A percentile compares a stretch with the other conserved stretches of the same genome.
phyloP scores from a whole-genome alignment of 2,797 vertebrate species.

The Morus bassanus region DNA sequence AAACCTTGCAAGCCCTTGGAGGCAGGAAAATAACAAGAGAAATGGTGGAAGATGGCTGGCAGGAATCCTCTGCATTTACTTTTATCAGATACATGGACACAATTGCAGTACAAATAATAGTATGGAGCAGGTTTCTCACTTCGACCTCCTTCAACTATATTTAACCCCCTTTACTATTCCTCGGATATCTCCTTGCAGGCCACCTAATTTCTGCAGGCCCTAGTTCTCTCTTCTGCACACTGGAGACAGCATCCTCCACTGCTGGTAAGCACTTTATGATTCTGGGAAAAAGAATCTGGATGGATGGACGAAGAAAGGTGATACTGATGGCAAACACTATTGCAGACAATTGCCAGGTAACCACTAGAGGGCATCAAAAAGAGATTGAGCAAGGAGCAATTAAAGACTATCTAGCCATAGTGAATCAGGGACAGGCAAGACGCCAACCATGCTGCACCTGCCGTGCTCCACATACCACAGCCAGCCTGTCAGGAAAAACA shows the following conservation, averaged over 20 bases:
- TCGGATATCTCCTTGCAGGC: not conserved
- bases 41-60: rapidly evolving
- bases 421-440: not conserved
- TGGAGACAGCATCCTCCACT: not conserved
- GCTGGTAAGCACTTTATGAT: rapidly evolving
- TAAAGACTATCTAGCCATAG: not conserved
- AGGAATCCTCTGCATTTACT: not conserved
- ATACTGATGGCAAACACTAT: rapidly evolving
- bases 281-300: not conserved
- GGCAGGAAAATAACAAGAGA: not conserved
- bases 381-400: not conserved
- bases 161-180: not conserved
- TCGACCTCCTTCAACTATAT: not conserved
- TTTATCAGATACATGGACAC: not conserved
- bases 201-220: not conserved
- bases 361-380: slow-evolving; percentile 10
- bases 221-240: not conserved
- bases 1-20: not conserved
- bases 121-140: not conserved
- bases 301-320: not conserved
- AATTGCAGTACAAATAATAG: not conserved
- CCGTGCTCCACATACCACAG: not conserved
- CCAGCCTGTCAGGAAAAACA: not conserved
- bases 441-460: not conserved
- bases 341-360: not conserved